Evolutionary conservation across 2,113 vertebrate species (phyloP).

Genomic region (Gila orcuttii): DNA sequence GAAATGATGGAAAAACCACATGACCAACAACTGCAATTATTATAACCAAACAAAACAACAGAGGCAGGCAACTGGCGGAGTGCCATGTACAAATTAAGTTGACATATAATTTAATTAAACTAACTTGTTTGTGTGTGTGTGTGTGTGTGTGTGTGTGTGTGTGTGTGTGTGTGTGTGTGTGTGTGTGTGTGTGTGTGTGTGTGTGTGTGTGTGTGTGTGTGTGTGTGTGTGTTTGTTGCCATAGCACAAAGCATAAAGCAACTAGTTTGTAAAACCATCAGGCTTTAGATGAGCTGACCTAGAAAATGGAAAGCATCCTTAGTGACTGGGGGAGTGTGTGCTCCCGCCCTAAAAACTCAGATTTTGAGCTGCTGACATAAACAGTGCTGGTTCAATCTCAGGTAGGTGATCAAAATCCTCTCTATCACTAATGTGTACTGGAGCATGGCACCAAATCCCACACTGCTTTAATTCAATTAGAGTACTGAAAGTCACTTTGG

Average conservation of each 20-base stretch:
- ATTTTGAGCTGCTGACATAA: slow-evolving; percentile 1
- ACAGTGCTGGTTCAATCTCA: neutral
- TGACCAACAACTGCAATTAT: neutral
- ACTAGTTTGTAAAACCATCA: slow-evolving; percentile 25
- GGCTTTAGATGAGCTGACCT: slow-evolving; percentile 36
- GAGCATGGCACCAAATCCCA: slow-evolving; percentile 7
- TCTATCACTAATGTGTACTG: slow-evolving; percentile 7
- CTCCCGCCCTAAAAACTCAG: neutral
- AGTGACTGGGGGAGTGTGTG: neutral
- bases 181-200: too few relatives aligned
- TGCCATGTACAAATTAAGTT: slow-evolving; percentile 24
- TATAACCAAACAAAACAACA: slow-evolving; percentile 4
- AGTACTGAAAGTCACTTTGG: neutral
- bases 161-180: too few relatives aligned
- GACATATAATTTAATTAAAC: slow-evolving; percentile 26
- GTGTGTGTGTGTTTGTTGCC: neutral
- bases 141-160: too few relatives aligned
- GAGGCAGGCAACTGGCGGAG: neutral
- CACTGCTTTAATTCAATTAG: slow-evolving; percentile 35
- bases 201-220: too few relatives aligned
- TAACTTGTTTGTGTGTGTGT: neutral
- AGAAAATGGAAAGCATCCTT: slow-evolving; percentile 27
- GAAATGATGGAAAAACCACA: neutral
- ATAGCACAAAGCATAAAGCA: slow-evolving; percentile 24
- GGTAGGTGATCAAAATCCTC: slow-evolving; percentile 1